Conservation (phyloP, 2,113 vertebrate species). For the Pseudolaguvia tuberculata region DNA sequence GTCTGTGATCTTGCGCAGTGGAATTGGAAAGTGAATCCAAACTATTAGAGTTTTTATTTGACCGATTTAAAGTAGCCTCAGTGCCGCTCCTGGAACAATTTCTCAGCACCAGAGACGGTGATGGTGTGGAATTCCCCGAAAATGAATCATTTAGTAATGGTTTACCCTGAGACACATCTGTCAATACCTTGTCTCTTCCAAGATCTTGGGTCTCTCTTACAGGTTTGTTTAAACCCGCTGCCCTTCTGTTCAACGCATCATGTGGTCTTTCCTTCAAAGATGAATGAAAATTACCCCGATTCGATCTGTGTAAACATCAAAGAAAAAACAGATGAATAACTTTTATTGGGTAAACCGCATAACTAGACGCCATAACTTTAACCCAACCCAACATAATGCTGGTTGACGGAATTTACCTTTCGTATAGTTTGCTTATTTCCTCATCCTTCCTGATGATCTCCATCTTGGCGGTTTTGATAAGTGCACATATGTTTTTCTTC, state of each 20-base stretch:
- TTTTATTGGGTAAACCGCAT: not conserved
- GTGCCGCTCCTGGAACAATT: constrained; percentile 18
- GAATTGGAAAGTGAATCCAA: not conserved
- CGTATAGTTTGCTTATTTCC: constrained; percentile 83
- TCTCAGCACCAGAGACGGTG: not conserved
- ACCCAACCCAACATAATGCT: not conserved
- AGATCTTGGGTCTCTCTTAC: not conserved
- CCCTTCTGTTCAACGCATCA: not conserved
- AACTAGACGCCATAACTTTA: not conserved
- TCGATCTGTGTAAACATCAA: constrained; percentile 50
- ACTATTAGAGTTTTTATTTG: constrained; percentile 7
- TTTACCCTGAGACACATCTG: constrained; percentile 7
- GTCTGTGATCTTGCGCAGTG: not conserved
- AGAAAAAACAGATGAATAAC: not conserved
- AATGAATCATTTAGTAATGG: not conserved
- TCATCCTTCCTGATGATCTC: constrained; percentile 91
- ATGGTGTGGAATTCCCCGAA: not conserved
- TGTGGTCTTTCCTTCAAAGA: constrained; percentile 11
- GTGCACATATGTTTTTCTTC: constrained; percentile 93
- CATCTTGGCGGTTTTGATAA: constrained; percentile 87
- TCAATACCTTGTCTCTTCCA: not conserved
- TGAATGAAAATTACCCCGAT: constrained; percentile 35
- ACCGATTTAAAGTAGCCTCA: constrained; percentile 13
- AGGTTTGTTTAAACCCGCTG: not conserved
- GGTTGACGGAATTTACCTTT: constrained; percentile 64